Evolutionary conservation across 1,140 invertebrate species (phyloP).

Genomic region (Ceratoteleas bidentatus): DNA sequence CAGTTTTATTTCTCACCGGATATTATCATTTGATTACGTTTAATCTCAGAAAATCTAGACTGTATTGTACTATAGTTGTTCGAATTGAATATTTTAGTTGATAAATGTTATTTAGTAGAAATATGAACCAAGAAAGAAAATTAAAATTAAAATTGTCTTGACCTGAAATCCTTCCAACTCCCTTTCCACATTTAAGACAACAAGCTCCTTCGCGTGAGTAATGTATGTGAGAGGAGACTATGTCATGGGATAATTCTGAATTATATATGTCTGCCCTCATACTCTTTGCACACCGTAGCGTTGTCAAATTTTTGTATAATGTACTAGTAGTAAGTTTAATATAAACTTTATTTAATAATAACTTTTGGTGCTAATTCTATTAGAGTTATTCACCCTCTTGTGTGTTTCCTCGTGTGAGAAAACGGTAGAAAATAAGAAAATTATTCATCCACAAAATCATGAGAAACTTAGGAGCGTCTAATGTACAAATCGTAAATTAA

Average conservation of each 20-base stretch:
- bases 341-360: conserved; percentile 4
- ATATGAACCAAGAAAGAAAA: not conserved
- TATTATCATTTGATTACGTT: too few relatives aligned
- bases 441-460: too few relatives aligned
- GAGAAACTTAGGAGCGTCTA: too few relatives aligned
- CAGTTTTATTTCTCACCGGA: too few relatives aligned
- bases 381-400: not conserved
- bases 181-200: conserved; percentile 63
- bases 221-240: conserved; percentile 75
- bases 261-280: conserved; percentile 78
- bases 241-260: conserved; percentile 78
- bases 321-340: conserved; percentile 23
- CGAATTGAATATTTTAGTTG: too few relatives aligned
- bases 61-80: too few relatives aligned
- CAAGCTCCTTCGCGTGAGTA: conserved; percentile 71
- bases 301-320: conserved; percentile 63
- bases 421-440: too few relatives aligned
- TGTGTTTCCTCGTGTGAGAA: too few relatives aligned
- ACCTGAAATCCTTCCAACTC: not conserved
- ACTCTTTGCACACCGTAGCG: conserved; percentile 64
- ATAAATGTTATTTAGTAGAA: not conserved
- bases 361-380: not conserved
- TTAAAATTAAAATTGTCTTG: not conserved
- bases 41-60: too few relatives aligned
- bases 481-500: too few relatives aligned